Evolutionary conservation across 2,797 vertebrate genomes (phyloP), one percentile per base, ranked within the genome.

Genomic region (Rhinichthys osculus): DNA sequence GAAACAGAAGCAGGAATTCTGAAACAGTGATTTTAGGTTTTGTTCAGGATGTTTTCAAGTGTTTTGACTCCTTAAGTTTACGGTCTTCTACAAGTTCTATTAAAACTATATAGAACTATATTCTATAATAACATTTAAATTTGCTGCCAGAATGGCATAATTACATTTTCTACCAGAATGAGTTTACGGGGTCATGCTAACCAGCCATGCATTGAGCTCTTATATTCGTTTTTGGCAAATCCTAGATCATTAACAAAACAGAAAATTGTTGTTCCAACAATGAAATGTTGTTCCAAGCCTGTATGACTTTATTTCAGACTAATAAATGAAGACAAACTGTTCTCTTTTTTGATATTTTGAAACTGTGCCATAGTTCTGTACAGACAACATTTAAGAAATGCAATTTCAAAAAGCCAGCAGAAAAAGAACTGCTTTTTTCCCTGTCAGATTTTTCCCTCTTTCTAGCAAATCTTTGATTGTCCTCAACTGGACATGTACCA

Each of bases 391-490:
- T 59, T 0, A 70, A 40, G 4, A 70, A 70, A 40, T 40, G 10
- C 35, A 40, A 30, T 33, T 66, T 66, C 27, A 66, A 33, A 66
- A 66, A 38, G 7, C 11, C 52, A 16, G 74, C 52, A 38, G 50
- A 17, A 66, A 66, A 66, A 33, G 0, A 8, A 66, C 14, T 3
- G 6, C 2, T 7, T 64, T 64, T 54, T 76, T 47, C 44, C 44
- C 13, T 52, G 23, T 35, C 13, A 23, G 14, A 7, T 17, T 52
- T 30, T 21, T 73, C 38, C 21, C n/a, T 73, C 44, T 87, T 59
- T 77, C n/a, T 57, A 21, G 19, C 83, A 74, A 57, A n/a, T 52
- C 40, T 85, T 72, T 59, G 44, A 70, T 87, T 84, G 57, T 78
- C 35, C 44, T 40, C 76, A 82, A 64, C 64, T 78, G 47, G 64